Evolutionary conservation across 2,888 invertebrate genomes (phyloP).

Genomic region (Eustalomyia histrio): DNA sequence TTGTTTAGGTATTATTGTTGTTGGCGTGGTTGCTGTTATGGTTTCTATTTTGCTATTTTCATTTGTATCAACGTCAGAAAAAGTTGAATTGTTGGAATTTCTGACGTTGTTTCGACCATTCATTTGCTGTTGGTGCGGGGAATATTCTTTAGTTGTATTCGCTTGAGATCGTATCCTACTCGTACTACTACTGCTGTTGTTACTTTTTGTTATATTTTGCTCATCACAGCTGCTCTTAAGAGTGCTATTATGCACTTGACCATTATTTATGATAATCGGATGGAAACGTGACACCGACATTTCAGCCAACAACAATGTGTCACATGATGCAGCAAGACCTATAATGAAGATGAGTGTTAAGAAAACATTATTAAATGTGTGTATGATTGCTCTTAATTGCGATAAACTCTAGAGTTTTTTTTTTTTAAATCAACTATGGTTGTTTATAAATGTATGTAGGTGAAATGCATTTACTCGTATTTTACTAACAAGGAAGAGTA

Average conservation of each 20-base stretch:
- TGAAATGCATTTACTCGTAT: too few species aligned
- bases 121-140: conserved; percentile 55
- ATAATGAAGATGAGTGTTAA: conserved; percentile 74
- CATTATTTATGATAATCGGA: conserved; percentile 76
- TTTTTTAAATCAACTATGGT: too few species aligned
- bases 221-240: conserved; percentile 74
- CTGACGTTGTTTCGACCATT: conserved; percentile 64
- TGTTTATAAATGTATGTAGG: too few species aligned
- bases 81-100: conserved; percentile 68
- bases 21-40: conserved; percentile 75
- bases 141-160: conserved; percentile 1
- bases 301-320: conserved; percentile 84
- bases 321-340: conserved; percentile 86
- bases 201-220: conserved; percentile 65
- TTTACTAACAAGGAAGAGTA: too few species aligned
- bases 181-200: neutral
- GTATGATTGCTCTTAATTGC: conserved; percentile 44
- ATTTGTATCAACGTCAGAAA: conserved; percentile 9
- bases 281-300: conserved; percentile 81
- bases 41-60: neutral
- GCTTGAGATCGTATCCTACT: conserved; percentile 14
- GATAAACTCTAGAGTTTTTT: conserved; percentile 17
- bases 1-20: conserved; percentile 71
- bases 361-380: conserved; percentile 29
- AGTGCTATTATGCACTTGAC: conserved; percentile 74